Conservation (phyloP, 2,797 vertebrate species). For the Characodon lateralis region DNA sequence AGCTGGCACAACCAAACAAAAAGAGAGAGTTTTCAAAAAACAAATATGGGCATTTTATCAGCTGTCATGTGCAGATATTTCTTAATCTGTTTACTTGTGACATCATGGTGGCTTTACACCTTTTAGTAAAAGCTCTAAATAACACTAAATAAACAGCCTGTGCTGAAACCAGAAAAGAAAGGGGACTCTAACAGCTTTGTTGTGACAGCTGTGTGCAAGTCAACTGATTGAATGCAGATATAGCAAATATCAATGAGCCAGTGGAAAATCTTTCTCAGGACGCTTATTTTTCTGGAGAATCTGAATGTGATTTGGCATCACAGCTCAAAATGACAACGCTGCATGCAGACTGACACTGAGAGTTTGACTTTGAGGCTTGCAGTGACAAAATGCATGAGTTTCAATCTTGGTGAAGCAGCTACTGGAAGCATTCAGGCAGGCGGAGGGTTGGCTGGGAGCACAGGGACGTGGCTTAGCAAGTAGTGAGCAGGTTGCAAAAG, state of each 20-base stretch:
- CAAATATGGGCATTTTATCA: constrained; percentile 42
- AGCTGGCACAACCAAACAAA: constrained; percentile 53
- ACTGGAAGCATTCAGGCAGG: background rate
- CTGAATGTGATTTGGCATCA: background rate
- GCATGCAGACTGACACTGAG: background rate
- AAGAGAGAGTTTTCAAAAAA: constrained; percentile 47
- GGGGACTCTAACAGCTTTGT: background rate
- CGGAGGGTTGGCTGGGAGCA: constrained; percentile 7
- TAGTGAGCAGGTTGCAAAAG: constrained; percentile 25
- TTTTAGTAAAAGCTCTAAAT: constrained; percentile 43
- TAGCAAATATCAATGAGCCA: background rate
- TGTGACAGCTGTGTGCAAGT: constrained; percentile 1
- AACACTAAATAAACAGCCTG: constrained; percentile 11
- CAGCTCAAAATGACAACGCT: constrained; percentile 13
- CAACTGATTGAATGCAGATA: constrained; percentile 1
- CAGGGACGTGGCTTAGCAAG: constrained; percentile 17
- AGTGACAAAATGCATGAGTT: constrained; percentile 21
- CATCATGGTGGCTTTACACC: constrained; percentile 42
- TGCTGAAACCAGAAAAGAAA: constrained; percentile 3
- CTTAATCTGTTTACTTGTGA: constrained; percentile 39
- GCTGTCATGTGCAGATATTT: constrained; percentile 49
- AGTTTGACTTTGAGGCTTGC: constrained; percentile 17
- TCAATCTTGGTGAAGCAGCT: constrained; percentile 17
- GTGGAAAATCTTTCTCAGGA: constrained; percentile 8
- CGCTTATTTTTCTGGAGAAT: background rate